A percentile compares a stretch with the other conserved stretches of the same genome.
phyloP scores from a whole-genome alignment of 2,888 invertebrate species.

The Aricia artaxerxes region DNA sequence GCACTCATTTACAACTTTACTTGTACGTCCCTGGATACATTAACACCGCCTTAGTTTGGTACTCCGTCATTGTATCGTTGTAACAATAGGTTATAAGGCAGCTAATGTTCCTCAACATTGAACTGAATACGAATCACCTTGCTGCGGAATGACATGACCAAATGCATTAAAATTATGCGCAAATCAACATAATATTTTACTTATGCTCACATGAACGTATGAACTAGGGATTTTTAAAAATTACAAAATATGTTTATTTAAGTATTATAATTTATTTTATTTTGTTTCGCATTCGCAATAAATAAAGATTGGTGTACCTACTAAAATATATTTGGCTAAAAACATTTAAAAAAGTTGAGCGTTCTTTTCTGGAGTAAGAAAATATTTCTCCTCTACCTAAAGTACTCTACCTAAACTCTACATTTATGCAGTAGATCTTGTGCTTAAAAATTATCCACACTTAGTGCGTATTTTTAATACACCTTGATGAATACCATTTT shows the following conservation, averaged over 20 bases:
- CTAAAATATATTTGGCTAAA: too few relatives aligned
- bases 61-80: background rate
- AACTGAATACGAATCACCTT: constrained; percentile 7
- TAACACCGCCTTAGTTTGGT: background rate
- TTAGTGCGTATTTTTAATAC: too few relatives aligned
- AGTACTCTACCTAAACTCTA: too few relatives aligned
- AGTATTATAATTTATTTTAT: too few relatives aligned
- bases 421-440: too few relatives aligned
- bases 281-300: background rate
- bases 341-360: too few relatives aligned
- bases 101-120: background rate
- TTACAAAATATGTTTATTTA: too few relatives aligned
- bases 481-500: too few relatives aligned
- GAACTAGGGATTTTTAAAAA: background rate
- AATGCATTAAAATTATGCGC: background rate
- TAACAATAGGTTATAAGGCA: background rate
- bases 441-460: too few relatives aligned
- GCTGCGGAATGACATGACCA: background rate
- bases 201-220: background rate
- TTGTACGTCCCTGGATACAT: background rate
- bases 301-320: too few relatives aligned
- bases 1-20: background rate
- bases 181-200: background rate
- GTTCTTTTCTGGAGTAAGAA: too few relatives aligned
- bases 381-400: too few relatives aligned